These are phyloP conservation scores for Drosophila affinis DNA, from an alignment of 2,888 invertebrate species.

Conservation along the genomic window DNA sequence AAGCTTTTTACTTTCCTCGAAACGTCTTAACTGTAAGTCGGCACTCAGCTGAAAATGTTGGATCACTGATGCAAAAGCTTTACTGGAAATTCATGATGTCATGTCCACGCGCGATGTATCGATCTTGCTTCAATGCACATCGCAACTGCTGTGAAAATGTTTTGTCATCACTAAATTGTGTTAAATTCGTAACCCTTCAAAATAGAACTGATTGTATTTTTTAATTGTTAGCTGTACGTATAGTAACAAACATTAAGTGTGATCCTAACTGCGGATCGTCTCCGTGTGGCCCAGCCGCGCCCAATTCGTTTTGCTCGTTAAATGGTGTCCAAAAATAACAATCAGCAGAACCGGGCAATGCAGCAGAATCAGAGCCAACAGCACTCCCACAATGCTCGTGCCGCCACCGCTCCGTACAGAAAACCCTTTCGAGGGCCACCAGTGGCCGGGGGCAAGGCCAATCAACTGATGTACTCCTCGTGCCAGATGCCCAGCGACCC, in stretches of 20 bases:
- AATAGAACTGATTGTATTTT: neutral
- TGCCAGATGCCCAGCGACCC: slow-evolving; percentile 83
- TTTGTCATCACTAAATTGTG: neutral
- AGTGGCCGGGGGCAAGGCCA: slow-evolving; percentile 17
- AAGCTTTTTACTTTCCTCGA: no score
- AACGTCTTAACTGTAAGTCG: no score
- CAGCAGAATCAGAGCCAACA: slow-evolving; percentile 12
- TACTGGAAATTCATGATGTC: no score
- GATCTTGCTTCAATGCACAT: neutral
- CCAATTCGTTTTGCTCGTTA: neutral
- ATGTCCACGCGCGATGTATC: no score
- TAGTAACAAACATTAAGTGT: neutral
- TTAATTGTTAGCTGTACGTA: neutral
- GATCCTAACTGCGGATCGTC: slow-evolving; percentile 5
- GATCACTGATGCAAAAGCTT: no score
- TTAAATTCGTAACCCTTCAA: neutral
- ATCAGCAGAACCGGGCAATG: slow-evolving; percentile 35
- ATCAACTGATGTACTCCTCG: slow-evolving; percentile 80
- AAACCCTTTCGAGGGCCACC: slow-evolving; percentile 28
- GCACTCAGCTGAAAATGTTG: no score
- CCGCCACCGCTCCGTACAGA: slow-evolving; percentile 27
- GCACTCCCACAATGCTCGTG: slow-evolving; percentile 19
- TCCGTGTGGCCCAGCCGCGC: neutral
- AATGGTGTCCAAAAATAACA: slow-evolving; percentile 41
- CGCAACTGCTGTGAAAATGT: no score